Conservation (phyloP, 37 sponge, comb jelly and placozoan species). For the Haliclona indistincta region DNA sequence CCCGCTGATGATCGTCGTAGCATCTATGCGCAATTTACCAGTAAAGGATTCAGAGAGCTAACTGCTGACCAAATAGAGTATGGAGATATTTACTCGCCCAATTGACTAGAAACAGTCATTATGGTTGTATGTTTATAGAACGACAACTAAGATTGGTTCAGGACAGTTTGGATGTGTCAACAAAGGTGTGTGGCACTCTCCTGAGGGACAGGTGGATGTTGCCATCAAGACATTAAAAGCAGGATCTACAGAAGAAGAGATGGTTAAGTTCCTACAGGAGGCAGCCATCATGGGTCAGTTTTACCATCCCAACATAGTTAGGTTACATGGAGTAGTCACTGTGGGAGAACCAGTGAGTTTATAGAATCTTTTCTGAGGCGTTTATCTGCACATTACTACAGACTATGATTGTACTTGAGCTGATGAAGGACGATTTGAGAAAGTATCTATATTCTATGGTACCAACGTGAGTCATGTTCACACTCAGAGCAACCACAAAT, state of each 20-base stretch:
- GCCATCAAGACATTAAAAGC: conserved; percentile 64
- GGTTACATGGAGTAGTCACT: conserved; percentile 72
- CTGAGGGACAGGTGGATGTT: conserved; percentile 17
- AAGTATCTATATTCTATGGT: conserved; percentile 8
- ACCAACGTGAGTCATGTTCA: conserved; percentile 8
- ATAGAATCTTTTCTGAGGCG: background rate
- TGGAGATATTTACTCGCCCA: too few relatives aligned
- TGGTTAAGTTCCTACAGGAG: conserved; percentile 76
- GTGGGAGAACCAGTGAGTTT: conserved; percentile 65
- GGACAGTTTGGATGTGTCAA: conserved; percentile 75
- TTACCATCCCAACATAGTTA: conserved; percentile 64
- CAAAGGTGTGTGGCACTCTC: conserved; percentile 47
- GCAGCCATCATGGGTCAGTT: conserved; percentile 86
- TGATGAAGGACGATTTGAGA: conserved; percentile 50
- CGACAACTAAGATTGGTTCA: conserved; percentile 40
- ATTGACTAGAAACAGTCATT: too few relatives aligned
- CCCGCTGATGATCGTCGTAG: conserved; percentile 37
- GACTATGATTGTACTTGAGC: conserved; percentile 61
- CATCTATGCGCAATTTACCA: conserved; percentile 46
- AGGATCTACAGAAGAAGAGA: conserved; percentile 6
- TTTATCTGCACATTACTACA: too few relatives aligned
- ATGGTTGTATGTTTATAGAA: background rate
- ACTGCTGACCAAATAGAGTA: conserved; percentile 9
- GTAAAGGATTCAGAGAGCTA: conserved; percentile 17
- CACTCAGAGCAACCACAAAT: too few relatives aligned